Evolutionary conservation across 2,113 vertebrate species (phyloP).

Genomic region (Vanacampus margaritifer): DNA sequence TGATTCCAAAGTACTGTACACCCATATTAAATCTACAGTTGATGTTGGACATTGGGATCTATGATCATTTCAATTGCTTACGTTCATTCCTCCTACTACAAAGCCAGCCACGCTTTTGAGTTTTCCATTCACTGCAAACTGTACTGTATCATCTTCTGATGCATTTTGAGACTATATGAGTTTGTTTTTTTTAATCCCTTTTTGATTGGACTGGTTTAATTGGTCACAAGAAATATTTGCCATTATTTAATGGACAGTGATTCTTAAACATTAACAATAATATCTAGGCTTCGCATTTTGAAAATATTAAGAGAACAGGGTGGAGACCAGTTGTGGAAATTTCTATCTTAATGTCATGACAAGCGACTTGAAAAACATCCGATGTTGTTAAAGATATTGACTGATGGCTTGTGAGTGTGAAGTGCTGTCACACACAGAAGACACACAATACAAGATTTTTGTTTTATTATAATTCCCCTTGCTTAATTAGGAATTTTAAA

Average conservation of each 20-base stretch:
- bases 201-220: not conserved
- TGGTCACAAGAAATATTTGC: not conserved
- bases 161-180: no score
- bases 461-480: constrained; percentile 58
- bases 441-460: not conserved
- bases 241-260: not conserved
- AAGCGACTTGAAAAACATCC: constrained; percentile 35
- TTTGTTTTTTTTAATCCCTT: no score
- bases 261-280: not conserved
- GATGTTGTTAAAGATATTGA: not conserved
- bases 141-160: not conserved
- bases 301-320: not conserved
- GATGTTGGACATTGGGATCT: not conserved
- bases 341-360: not conserved
- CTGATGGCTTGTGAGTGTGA: not conserved
- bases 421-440: constrained; percentile 7
- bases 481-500: constrained; percentile 42
- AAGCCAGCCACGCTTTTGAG: not conserved
- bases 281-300: not conserved
- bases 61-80: not conserved
- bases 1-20: no score
- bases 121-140: not conserved
- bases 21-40: no score
- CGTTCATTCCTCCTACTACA: not conserved
- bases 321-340: not conserved